phyloP scores from a whole-genome alignment of 2,888 invertebrate genomes.

The Agrochola lota region DNA sequence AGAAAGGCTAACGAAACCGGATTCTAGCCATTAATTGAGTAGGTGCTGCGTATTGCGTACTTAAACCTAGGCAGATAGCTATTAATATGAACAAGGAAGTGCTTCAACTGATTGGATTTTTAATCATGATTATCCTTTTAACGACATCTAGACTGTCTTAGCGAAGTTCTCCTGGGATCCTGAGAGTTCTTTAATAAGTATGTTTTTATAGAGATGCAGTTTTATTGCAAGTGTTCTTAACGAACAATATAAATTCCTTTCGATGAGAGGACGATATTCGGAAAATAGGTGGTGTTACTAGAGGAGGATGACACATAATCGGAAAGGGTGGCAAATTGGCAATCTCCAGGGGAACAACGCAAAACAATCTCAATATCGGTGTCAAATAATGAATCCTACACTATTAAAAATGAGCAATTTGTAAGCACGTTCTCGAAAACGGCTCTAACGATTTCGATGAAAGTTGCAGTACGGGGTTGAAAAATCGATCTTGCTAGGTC shows the following conservation, averaged over 20 bases:
- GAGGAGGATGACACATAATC: no score
- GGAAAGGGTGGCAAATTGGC: no score
- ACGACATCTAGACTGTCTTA: background rate
- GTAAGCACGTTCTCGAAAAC: no score
- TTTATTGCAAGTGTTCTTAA: background rate
- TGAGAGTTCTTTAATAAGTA: background rate
- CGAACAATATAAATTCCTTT: background rate
- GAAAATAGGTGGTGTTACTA: no score
- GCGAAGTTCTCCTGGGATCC: background rate
- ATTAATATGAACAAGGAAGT: constrained; percentile 39
- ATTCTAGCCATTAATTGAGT: constrained; percentile 29
- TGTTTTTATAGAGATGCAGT: background rate
- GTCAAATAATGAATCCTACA: no score
- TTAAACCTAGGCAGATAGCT: constrained; percentile 14
- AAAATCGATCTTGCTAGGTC: no score
- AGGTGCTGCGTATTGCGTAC: background rate
- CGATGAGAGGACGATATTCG: no score
- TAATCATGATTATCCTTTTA: constrained; percentile 27
- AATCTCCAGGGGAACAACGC: no score
- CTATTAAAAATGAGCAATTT: no score
- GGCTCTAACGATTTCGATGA: no score
- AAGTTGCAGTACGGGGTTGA: no score
- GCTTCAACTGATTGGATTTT: constrained; percentile 18
- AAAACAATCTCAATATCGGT: no score
- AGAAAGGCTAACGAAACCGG: constrained; percentile 31